Evolutionary conservation across 1,140 invertebrate species (phyloP), one percentile per base, ranked within the genome.

Genomic region (Metaphire vulgaris): DNA sequence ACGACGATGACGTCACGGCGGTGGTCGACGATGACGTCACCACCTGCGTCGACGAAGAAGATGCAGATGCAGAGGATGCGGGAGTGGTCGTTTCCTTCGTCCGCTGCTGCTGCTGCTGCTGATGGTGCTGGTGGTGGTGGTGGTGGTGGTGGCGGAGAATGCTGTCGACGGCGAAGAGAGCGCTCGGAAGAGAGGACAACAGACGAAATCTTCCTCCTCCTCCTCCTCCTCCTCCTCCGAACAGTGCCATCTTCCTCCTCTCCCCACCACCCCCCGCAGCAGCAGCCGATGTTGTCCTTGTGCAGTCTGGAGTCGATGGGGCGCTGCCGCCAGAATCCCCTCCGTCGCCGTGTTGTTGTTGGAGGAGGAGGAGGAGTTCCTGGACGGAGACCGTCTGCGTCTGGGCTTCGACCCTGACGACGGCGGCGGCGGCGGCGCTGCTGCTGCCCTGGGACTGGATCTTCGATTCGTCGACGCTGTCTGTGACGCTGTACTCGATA

Each of bases 331-430:
- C 28, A 6, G 67, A 6, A 2, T 31, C 2, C 67, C 26, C 30
- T 12, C 6, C 26, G 67, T 28, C n/a, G 67, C 2, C 2, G n/a
- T 14, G 2, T 6, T 14, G 2, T 26, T 69, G n/a, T 26, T 26
- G 6, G 28, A 26, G 12, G 93, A 92, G 92, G 92, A 93, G 81
- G 77, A 72, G 28, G 70, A 34, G 29, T 32, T 69, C 30, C 26
- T 76, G 32, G 56, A 29, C 29, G 15, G 31, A 32, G 64, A 74
- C 41, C 31, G 75, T 73, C 34, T 73, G 70, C 21, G 75, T 76
- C 34, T 76, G 69, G n/a, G 64, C 64, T 33, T 76, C 75, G 1
- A 66, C 34, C 0, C 69, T 21, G n/a, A 33, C 29, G 12, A 65
- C 30, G 16, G 34, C 0, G 12, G 33, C 67, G 32, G n/a, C 28